phyloP scores from a whole-genome alignment of 2,888 invertebrate genomes.

The Isotomurus palustris region DNA sequence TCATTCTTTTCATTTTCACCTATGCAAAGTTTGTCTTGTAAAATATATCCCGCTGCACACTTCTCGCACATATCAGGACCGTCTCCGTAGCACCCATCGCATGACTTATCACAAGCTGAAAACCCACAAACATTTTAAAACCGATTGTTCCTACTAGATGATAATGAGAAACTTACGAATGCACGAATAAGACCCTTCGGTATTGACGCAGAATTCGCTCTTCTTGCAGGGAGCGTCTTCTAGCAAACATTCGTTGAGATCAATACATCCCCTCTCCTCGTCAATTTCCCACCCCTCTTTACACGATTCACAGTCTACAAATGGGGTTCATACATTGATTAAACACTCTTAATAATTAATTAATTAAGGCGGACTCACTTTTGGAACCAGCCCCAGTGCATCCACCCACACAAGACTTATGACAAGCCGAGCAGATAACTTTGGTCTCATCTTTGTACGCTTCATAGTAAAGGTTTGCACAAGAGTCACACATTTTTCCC shows the following conservation, averaged over 20 bases:
- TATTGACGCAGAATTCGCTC: constrained; percentile 82
- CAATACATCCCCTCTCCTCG: constrained; percentile 71
- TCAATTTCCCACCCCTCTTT: constrained; percentile 69
- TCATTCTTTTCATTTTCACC: constrained; percentile 54
- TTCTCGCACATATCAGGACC: constrained; percentile 85
- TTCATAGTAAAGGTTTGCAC: constrained; percentile 67
- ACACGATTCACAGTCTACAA: constrained; percentile 60
- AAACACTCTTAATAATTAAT: background rate
- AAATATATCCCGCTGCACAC: constrained; percentile 69
- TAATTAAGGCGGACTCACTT: constrained; percentile 51
- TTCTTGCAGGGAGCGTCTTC: constrained; percentile 54
- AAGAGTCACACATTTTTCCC: constrained; percentile 73
- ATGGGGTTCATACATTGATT: constrained; percentile 1
- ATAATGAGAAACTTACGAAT: constrained; percentile 53
- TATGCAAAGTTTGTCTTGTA: constrained; percentile 70
- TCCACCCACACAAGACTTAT: constrained; percentile 68
- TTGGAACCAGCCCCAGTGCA: constrained; percentile 70
- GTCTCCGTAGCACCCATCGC: constrained; percentile 77
- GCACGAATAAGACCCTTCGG: constrained; percentile 76
- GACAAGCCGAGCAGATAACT: constrained; percentile 72
- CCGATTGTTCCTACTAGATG: no score
- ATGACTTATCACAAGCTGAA: constrained; percentile 73
- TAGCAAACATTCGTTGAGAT: constrained; percentile 76
- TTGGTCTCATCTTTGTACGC: constrained; percentile 70
- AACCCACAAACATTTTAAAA: constrained; percentile 3